Evolutionary conservation across 2,113 vertebrate genomes (phyloP).

Genomic region (Scopus umbretta): DNA sequence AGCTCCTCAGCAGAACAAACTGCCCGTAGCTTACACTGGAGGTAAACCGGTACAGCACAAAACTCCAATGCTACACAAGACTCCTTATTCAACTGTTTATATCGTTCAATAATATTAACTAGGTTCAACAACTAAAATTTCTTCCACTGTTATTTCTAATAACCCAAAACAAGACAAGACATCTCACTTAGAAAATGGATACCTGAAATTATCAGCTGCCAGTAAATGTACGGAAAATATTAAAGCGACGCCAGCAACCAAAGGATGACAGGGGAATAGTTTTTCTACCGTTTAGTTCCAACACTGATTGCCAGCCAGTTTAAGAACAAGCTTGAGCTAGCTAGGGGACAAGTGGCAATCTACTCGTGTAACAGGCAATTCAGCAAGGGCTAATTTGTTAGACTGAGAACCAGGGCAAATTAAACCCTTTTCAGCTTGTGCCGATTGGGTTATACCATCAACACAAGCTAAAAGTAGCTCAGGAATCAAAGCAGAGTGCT

Average conservation of each 20-base stretch:
- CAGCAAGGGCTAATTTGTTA: background rate
- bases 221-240: background rate
- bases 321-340: background rate
- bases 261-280: background rate
- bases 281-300: background rate
- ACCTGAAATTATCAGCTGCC: background rate
- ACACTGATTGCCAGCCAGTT: background rate
- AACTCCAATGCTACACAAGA: background rate
- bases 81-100: background rate
- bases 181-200: background rate
- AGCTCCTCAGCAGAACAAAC: background rate
- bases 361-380: background rate
- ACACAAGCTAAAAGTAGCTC: background rate
- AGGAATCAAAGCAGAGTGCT: background rate
- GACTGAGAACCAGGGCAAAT: background rate
- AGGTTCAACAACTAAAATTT: background rate
- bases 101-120: background rate
- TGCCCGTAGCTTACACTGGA: background rate
- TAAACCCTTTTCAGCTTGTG: background rate
- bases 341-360: background rate
- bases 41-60: background rate
- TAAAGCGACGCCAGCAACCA: background rate
- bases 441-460: background rate
- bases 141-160: background rate
- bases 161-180: background rate